Conservation (phyloP, 1,140 invertebrate genomes). For the Lepidurus arcticus region DNA sequence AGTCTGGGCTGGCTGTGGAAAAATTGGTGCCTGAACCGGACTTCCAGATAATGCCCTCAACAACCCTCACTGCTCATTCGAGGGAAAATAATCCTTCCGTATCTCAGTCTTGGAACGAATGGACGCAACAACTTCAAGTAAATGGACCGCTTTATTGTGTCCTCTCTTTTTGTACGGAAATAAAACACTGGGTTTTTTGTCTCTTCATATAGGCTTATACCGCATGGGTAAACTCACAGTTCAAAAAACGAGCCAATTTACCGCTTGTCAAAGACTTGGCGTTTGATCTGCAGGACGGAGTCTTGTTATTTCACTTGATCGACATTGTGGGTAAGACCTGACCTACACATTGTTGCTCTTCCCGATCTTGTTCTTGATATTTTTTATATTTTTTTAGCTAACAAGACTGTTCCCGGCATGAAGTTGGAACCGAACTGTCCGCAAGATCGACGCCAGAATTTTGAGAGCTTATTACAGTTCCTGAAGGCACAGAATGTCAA, state of each 20-base stretch:
- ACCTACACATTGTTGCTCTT: conserved; percentile 25
- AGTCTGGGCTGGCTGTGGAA: neutral
- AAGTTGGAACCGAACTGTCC: conserved; percentile 39
- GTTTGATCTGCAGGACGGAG: conserved; percentile 47
- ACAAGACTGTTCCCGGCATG: conserved; percentile 43
- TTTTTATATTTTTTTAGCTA: conserved; percentile 40
- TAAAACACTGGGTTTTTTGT: conserved; percentile 30
- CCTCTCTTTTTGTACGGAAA: neutral
- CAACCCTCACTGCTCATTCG: neutral
- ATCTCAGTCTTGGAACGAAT: conserved; percentile 41
- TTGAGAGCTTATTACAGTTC: conserved; percentile 46
- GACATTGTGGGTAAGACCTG: conserved; percentile 46
- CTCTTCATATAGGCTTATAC: conserved; percentile 44
- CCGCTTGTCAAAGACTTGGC: conserved; percentile 46
- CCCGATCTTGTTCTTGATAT: conserved; percentile 26
- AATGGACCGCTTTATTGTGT: neutral
- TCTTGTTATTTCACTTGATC: conserved; percentile 46
- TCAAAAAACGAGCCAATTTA: conserved; percentile 44
- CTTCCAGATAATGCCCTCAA: neutral
- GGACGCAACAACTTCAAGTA: conserved; percentile 42
- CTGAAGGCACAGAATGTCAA: conserved; percentile 38
- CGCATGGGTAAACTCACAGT: conserved; percentile 49
- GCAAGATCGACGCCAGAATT: conserved; percentile 45
- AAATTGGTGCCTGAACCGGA: neutral
- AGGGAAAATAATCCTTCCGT: conserved; percentile 24